These are phyloP conservation scores for Sinocyclocheilus rhinocerous DNA, from an alignment of 2,113 vertebrate species.

Conservation along the genomic window DNA sequence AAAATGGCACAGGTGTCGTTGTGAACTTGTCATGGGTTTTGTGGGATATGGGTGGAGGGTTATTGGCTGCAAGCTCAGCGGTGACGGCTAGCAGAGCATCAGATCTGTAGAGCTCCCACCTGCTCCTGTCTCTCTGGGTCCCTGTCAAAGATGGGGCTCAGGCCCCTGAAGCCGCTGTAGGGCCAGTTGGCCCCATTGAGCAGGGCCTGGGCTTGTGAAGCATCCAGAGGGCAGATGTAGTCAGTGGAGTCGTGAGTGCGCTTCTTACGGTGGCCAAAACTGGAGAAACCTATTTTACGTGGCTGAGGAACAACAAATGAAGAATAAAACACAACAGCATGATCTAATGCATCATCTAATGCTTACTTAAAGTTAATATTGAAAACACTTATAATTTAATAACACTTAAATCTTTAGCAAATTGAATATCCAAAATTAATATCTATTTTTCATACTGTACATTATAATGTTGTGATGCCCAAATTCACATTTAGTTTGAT, in stretches of 20 bases:
- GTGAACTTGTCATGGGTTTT: neutral
- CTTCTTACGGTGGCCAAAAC: constrained; percentile 89
- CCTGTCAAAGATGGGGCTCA: constrained; percentile 78
- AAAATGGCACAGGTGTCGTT: constrained; percentile 61
- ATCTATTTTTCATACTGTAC: neutral
- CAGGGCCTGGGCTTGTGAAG: constrained; percentile 51
- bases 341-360: neutral
- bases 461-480: neutral
- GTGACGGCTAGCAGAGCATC: constrained; percentile 56
- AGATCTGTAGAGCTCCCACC: constrained; percentile 85
- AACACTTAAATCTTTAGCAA: neutral
- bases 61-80: constrained; percentile 69
- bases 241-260: constrained; percentile 89
- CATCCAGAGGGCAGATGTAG: constrained; percentile 90
- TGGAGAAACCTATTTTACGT: constrained; percentile 93
- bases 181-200: constrained; percentile 77
- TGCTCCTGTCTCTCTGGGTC: constrained; percentile 82
- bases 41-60: constrained; percentile 45
- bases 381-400: too few species aligned
- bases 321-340: neutral
- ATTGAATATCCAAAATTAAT: neutral
- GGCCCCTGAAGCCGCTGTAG: constrained; percentile 76
- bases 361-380: neutral
- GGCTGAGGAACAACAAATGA: constrained; percentile 73
- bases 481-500: neutral